Conservation (phyloP, 2,888 invertebrate genomes). For the Phyllotreta cruciferae region DNA sequence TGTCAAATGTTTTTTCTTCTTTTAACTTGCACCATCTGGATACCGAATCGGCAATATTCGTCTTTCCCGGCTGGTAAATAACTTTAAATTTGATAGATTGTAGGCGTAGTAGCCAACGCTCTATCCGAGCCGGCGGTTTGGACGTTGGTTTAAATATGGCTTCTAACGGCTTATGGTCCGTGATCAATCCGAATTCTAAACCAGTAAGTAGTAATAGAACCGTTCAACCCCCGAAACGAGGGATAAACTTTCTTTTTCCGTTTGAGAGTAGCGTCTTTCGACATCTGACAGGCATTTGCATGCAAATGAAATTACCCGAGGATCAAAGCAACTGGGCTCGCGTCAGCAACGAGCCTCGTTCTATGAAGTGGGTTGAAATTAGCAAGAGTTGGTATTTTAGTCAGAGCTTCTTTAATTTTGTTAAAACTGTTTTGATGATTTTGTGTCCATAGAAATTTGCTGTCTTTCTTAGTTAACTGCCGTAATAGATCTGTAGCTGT, state of each 20-base stretch:
- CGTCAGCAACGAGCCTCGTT: slow-evolving; percentile 44
- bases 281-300: slow-evolving; percentile 43
- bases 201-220: slow-evolving; percentile 58
- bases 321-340: slow-evolving; percentile 47
- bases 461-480: slow-evolving; percentile 26
- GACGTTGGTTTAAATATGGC: slow-evolving; percentile 47
- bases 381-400: slow-evolving; percentile 35
- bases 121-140: slow-evolving; percentile 38
- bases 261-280: slow-evolving; percentile 51
- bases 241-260: slow-evolving; percentile 54
- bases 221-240: slow-evolving; percentile 56
- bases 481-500: slow-evolving; percentile 31
- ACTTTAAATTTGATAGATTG: slow-evolving; percentile 34
- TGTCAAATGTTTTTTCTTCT: slow-evolving; percentile 27
- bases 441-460: slow-evolving; percentile 32
- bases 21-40: slow-evolving; percentile 29
- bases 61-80: slow-evolving; percentile 35
- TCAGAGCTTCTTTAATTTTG: slow-evolving; percentile 30
- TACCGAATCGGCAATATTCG: slow-evolving; percentile 36
- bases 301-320: slow-evolving; percentile 44
- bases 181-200: slow-evolving; percentile 53
- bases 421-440: slow-evolving; percentile 36
- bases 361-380: slow-evolving; percentile 41
- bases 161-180: slow-evolving; percentile 54
- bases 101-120: slow-evolving; percentile 23